Conservation (phyloP, 2,797 vertebrate species). For the Tapirus indicus region DNA sequence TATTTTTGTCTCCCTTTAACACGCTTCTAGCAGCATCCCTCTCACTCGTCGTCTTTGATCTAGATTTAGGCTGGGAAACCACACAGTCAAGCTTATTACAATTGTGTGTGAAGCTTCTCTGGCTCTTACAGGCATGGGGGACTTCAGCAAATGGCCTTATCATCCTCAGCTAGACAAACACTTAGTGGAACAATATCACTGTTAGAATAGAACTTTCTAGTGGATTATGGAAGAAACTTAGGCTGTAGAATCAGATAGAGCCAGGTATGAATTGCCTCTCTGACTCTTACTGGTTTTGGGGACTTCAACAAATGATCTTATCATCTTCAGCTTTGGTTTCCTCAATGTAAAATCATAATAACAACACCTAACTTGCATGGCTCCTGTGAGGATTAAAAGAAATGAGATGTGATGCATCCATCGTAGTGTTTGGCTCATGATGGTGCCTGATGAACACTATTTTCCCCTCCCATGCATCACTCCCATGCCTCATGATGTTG, state of each 20-base stretch:
- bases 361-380: not conserved
- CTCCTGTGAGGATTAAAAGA: not conserved
- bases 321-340: not conserved
- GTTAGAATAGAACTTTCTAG: not conserved
- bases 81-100: not conserved
- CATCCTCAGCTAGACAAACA: not conserved
- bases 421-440: rapidly evolving
- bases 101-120: not conserved
- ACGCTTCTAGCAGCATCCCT: not conserved
- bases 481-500: not conserved
- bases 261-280: not conserved
- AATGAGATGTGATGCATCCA: not conserved
- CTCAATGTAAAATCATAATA: not conserved
- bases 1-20: not conserved
- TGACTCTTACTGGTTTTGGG: not conserved
- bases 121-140: too few relatives aligned
- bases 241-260: not conserved
- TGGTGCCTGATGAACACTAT: not conserved
- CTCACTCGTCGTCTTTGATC: not conserved
- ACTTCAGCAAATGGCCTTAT: too few relatives aligned
- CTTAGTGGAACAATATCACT: not conserved
- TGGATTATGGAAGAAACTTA: not conserved
- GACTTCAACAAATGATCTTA: not conserved
- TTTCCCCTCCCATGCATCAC: rapidly evolving
- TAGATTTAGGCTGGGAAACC: not conserved